Base-by-base conservation (phyloP, 2,797 vertebrate species). In the Acomys russatus region DNA sequence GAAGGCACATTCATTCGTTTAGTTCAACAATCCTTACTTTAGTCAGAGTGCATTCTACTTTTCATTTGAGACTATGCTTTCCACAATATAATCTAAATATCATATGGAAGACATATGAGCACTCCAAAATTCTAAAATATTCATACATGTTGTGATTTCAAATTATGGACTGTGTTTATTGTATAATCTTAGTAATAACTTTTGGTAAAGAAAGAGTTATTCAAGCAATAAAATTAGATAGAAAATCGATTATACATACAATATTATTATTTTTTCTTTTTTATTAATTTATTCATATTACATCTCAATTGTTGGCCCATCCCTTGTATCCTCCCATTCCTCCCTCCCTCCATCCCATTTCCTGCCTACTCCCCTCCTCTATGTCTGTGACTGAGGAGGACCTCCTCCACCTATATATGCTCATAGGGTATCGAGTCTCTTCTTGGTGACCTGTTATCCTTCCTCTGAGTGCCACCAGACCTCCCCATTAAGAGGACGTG, bases 131-230 rank as follows among this genome's bases (percentile, higher is more conserved):
- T 94, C 61, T 59, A 88, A 68, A 28, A 20, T 70, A n/a, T 54
- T 59, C 38, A 90, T 38, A 88, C 8, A 73, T 66, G 38, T 86
- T 78, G n/a, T 88, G 51, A 92, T 71, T 94, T 94, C 87, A 54
- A 71, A 71, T 74, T 33, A 59, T 63, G 94, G 6, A 78, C 25
- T 15, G 23, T 76, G 1, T 63, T 5, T 15, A 10, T 82, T 91
- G 20, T 80, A 88, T 51, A 56, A 91, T 54, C 20, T 33, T 12
- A 3, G 12, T 77, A 78, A 51, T 70, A 79, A 68, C 56, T 82
- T 11, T 30, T 70, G 56, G 2, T 25, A 38, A 61, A 49, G 59
- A 88, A 17, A 86, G 66, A 61, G 28, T n/a, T 56, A 1, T 12
- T 10, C 56, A 30, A 1, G 30, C 63, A 30, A 87, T 64, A 68